Base-by-base conservation (phyloP, 2,113 vertebrate species). In the Columba janthina region DNA sequence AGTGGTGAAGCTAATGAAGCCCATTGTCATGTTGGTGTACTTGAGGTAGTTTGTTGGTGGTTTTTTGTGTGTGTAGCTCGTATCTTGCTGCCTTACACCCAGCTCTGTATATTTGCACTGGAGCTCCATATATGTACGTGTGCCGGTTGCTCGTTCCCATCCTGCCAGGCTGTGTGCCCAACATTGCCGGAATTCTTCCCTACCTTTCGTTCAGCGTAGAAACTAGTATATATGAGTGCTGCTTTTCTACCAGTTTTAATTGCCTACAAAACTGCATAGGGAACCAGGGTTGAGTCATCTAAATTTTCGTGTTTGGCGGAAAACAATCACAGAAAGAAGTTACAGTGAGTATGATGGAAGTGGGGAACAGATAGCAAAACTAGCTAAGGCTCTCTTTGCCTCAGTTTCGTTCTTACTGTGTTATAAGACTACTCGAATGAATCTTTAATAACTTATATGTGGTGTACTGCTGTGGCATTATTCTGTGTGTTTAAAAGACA, bases 101-200 rank as follows among this genome's bases (percentile, higher is more conserved):
- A 1, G 2, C 10, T 77, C 51, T 1, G 6, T 51, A 18, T 3
- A 0, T 54, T 50, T n/a, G n/a, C 1, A 0, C 11, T 71, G 83
- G 34, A 48, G 11, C 64, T 71, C 8, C 0, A 0, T 16, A 1
- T 20, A 46, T 50, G 10, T 1, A 2, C 20, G 2, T 12, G 15
- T 48, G 31, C 18, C 64, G 3, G 14, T 32, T 25, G 31, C 44
- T 44, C 3, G 2, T 64, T 32, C 12, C 11, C 4, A 19, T 70
- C 1, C 25, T 51, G 34, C 25, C 53, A 79, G 42, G 29, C 66
- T 72, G 32, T 40, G 20, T 15, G 38, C 3, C 0, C 32, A 62
- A 28, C 57, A 19, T 54, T 89, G 64, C 73, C 48, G 16, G 42
- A 71, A 12, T 78, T 85, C 18, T 71, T 77, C 32, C 31, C 26